Evolutionary conservation across 2,113 vertebrate species (phyloP).

Genomic region (Elephas maximus): DNA sequence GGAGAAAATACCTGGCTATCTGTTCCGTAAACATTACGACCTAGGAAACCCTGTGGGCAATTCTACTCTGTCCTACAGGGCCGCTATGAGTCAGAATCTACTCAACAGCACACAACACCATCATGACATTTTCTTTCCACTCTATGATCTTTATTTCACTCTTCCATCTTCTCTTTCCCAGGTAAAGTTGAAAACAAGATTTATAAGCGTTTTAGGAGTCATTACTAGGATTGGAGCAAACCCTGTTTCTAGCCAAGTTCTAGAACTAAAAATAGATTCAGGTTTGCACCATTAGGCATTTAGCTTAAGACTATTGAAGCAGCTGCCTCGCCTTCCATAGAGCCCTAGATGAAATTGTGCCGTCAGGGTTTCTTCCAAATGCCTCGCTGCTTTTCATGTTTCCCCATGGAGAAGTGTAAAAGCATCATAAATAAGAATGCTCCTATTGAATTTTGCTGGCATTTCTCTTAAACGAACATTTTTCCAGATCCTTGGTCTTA

Average conservation of each 20-base stretch:
- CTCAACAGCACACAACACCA: background rate
- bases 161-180: background rate
- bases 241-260: background rate
- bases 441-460: background rate
- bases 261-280: background rate
- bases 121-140: background rate
- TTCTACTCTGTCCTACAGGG: background rate
- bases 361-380: slow-evolving; percentile 11
- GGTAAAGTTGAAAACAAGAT: slow-evolving; percentile 25
- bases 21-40: background rate
- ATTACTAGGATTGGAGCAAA: background rate
- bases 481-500: background rate
- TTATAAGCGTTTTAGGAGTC: background rate
- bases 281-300: background rate
- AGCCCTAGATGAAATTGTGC: background rate
- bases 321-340: background rate
- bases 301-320: background rate
- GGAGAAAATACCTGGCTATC: background rate
- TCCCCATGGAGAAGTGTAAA: background rate
- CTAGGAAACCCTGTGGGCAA: background rate
- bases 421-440: background rate
- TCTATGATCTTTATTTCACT: background rate
- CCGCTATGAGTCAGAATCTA: background rate
- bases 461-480: slow-evolving; percentile 27
- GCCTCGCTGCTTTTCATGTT: background rate